phyloP scores from a whole-genome alignment of 2,113 vertebrate genomes.

The Zosterops pallidus region DNA sequence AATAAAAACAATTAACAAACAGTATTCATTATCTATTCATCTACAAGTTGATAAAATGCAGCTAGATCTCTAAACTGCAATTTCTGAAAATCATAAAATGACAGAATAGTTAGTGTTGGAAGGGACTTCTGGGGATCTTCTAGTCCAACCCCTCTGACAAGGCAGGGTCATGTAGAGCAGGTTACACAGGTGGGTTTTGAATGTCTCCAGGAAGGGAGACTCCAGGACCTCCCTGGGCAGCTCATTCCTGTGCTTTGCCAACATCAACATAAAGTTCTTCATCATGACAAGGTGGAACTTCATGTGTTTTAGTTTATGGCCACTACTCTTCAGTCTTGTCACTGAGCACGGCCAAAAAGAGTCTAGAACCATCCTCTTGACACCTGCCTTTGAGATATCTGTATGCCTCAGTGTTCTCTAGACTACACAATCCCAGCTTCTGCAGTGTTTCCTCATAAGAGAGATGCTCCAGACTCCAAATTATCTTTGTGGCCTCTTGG shows the following conservation, averaged over 20 bases:
- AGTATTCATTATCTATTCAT: neutral
- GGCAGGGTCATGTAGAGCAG: neutral
- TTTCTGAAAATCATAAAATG: neutral
- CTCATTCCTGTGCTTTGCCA: neutral
- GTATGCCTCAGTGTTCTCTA: neutral
- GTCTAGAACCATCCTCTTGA: neutral
- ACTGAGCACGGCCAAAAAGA: neutral
- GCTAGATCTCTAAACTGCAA: neutral
- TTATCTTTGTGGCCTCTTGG: neutral
- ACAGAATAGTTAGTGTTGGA: neutral
- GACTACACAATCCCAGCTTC: neutral
- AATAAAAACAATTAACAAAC: neutral
- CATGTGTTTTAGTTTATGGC: neutral
- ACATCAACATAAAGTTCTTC: neutral
- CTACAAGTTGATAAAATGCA: neutral
- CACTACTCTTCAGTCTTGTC: neutral
- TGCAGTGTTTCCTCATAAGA: neutral
- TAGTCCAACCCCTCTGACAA: neutral
- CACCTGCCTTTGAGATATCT: neutral
- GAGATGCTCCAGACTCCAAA: neutral
- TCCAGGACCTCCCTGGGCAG: neutral
- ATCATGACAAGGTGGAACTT: rapidly evolving
- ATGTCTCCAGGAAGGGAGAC: neutral
- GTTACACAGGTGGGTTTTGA: neutral
- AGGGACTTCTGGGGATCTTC: neutral